Conservation (phyloP, 2,113 vertebrate genomes). For the Nerophis ophidion region DNA sequence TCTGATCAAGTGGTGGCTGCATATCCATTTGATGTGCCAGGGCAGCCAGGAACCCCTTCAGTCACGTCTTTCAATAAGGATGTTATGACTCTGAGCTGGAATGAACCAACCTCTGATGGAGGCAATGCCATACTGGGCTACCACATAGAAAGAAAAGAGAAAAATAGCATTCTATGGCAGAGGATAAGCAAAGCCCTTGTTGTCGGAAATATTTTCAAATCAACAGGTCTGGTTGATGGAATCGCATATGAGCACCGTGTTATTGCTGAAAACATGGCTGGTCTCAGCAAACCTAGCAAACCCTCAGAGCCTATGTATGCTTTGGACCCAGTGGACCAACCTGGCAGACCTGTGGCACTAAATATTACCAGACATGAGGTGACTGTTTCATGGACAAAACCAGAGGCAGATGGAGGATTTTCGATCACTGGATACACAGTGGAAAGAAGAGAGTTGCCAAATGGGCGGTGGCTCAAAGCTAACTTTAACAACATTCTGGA, state of each 20-base stretch:
- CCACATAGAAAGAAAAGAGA: slow-evolving; percentile 94
- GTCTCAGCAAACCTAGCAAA: slow-evolving; percentile 93
- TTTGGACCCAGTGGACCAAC: slow-evolving; percentile 89
- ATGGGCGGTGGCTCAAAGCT: slow-evolving; percentile 94
- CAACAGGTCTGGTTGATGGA: slow-evolving; percentile 87
- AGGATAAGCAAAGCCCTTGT: slow-evolving; percentile 85
- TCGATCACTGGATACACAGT: slow-evolving; percentile 94
- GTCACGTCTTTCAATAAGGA: slow-evolving; percentile 88
- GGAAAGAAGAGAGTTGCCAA: slow-evolving; percentile 92
- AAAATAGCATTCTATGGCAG: slow-evolving; percentile 95
- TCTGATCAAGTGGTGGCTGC: slow-evolving; percentile 83
- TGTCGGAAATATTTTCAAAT: slow-evolving; percentile 93
- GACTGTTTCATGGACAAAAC: slow-evolving; percentile 89
- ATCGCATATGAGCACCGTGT: slow-evolving; percentile 95
- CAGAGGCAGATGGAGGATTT: slow-evolving; percentile 94
- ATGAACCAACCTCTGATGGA: slow-evolving; percentile 90
- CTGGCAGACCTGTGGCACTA: slow-evolving; percentile 86
- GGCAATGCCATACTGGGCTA: slow-evolving; percentile 94
- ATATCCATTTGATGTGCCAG: slow-evolving; percentile 94
- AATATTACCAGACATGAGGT: slow-evolving; percentile 94
- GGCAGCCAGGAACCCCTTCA: slow-evolving; percentile 87
- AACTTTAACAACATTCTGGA: slow-evolving; percentile 96
- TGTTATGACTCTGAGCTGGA: slow-evolving; percentile 89
- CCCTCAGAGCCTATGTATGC: slow-evolving; percentile 85
- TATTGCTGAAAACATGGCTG: slow-evolving; percentile 92